Evolutionary conservation across 2,888 invertebrate genomes (phyloP).

Genomic region (Cataglyphis albicans): DNA sequence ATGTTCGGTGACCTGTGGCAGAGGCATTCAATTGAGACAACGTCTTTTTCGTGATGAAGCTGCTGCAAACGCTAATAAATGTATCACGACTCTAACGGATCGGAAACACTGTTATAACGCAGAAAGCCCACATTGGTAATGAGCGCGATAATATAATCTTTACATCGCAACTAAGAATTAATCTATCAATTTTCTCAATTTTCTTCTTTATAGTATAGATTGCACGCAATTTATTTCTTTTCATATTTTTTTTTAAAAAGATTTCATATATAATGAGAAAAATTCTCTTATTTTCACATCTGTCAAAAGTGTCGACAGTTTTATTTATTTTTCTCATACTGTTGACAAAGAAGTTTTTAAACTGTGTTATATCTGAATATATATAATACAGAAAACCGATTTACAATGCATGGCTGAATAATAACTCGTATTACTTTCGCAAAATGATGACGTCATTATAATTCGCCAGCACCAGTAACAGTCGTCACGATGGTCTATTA

Average conservation of each 20-base stretch:
- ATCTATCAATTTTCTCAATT: conserved; percentile 1
- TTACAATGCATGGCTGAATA: not conserved
- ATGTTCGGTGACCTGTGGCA: conserved; percentile 95
- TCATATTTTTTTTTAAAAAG: not conserved
- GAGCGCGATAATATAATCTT: not conserved
- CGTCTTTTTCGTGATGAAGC: conserved; percentile 88
- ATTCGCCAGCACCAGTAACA: conserved; percentile 60
- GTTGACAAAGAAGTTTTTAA: not conserved
- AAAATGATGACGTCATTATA: not conserved
- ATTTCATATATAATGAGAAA: not conserved
- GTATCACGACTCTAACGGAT: conserved; percentile 75
- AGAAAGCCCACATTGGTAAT: conserved; percentile 79
- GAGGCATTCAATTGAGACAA: conserved; percentile 93
- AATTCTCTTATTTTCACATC: not conserved
- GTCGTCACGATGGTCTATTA: conserved; percentile 58
- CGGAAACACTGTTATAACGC: conserved; percentile 73
- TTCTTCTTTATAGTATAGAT: not conserved
- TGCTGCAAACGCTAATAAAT: conserved; percentile 90
- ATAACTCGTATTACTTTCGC: not conserved
- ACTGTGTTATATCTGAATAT: not conserved
- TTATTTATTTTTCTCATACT: conserved; percentile 14
- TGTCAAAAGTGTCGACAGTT: not conserved
- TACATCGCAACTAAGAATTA: not conserved
- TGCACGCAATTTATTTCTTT: not conserved
- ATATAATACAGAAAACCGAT: not conserved